Conservation (phyloP, 2,888 invertebrate genomes). For the Heliconius hortense region DNA sequence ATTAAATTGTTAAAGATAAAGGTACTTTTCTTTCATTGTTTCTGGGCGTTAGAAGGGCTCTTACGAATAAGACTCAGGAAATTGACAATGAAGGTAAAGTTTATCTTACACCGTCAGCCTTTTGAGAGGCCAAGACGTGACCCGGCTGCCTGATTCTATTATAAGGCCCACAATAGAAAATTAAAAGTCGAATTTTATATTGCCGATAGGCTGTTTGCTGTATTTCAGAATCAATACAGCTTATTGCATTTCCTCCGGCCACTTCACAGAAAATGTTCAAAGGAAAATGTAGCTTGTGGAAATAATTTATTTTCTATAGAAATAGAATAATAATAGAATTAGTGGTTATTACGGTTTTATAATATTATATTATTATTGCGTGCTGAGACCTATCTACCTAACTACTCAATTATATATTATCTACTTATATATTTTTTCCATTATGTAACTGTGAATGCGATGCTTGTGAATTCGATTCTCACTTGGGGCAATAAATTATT, state of each 20-base stretch:
- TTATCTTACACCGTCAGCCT: conserved; percentile 77
- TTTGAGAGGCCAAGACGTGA: conserved; percentile 74
- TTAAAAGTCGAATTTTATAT: conserved; percentile 70
- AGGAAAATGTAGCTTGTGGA: background rate
- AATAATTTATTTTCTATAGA: conserved; percentile 7
- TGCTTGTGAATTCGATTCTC: too few species aligned
- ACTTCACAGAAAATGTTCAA: conserved; percentile 7
- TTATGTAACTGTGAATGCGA: too few species aligned
- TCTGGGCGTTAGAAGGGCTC: conserved; percentile 66
- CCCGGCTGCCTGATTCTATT: conserved; percentile 72
- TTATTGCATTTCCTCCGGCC: conserved; percentile 9
- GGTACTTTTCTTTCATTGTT: conserved; percentile 72
- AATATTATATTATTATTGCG: background rate
- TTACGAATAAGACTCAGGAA: conserved; percentile 65
- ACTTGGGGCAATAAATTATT: too few species aligned
- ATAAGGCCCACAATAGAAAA: conserved; percentile 65
- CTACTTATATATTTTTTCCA: too few species aligned
- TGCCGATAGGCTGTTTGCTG: conserved; percentile 63
- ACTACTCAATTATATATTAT: background rate
- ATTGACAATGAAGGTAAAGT: conserved; percentile 80
- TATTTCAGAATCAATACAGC: conserved; percentile 64
- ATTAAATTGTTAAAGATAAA: conserved; percentile 65
- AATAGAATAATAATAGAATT: conserved; percentile 1
- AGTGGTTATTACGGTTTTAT: background rate
- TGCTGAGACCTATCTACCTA: background rate